A percentile compares a stretch with the other conserved stretches of the same genome.
phyloP scores from a whole-genome alignment of 2,113 vertebrate genomes.

The Dascyllus trimaculatus region DNA sequence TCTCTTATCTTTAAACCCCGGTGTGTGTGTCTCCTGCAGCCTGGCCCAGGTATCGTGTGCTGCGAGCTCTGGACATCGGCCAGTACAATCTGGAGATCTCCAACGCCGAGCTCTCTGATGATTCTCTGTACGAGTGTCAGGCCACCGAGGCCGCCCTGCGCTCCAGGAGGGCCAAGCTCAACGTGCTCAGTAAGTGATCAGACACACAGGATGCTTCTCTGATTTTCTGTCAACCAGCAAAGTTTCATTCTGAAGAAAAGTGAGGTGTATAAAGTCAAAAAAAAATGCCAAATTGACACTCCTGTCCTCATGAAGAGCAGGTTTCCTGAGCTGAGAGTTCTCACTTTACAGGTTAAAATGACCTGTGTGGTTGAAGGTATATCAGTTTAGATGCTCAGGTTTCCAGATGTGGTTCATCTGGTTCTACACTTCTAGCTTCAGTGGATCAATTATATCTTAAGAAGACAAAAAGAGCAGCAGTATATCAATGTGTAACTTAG shows the following conservation, averaged over 20 bases:
- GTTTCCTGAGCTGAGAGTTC: too few relatives aligned
- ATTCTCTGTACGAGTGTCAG: slow-evolving; percentile 95
- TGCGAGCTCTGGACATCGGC: slow-evolving; percentile 89
- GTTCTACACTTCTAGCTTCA: too few relatives aligned
- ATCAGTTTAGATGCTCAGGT: not conserved
- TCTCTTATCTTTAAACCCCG: slow-evolving; percentile 7
- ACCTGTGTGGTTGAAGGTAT: not conserved
- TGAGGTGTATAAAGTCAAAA: not conserved
- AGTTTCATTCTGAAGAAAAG: not conserved
- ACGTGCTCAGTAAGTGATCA: slow-evolving; percentile 91
- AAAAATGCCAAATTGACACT: not conserved
- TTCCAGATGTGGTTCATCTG: too few relatives aligned
- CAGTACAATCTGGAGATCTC: slow-evolving; percentile 97
- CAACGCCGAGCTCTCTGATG: slow-evolving; percentile 90
- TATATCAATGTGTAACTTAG: too few relatives aligned
- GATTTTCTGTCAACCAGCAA: not conserved
- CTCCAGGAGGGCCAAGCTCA: slow-evolving; percentile 92
- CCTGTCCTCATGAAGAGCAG: not conserved
- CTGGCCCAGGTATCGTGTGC: slow-evolving; percentile 93
- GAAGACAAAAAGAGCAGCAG: too few relatives aligned
- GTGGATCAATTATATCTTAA: too few relatives aligned
- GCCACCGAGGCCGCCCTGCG: slow-evolving; percentile 95
- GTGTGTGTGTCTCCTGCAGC: slow-evolving; percentile 81
- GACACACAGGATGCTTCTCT: not conserved
- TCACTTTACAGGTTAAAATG: not conserved